These are phyloP conservation scores for Plebejus anna DNA, from an alignment of 2,888 invertebrate genomes.

Conservation along the genomic window DNA sequence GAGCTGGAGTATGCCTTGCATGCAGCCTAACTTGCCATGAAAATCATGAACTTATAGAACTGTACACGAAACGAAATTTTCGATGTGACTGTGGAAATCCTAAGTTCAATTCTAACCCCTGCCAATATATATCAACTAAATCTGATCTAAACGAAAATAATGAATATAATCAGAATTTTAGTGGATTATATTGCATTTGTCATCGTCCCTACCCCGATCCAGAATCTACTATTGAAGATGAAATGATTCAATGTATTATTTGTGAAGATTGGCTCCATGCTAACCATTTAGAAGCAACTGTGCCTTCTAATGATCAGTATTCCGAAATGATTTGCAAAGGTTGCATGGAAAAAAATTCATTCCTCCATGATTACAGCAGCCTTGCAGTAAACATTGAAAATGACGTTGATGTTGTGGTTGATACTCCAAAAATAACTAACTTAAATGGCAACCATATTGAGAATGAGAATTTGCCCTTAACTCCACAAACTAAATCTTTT, in stretches of 20 bases:
- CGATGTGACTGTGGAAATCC: slow-evolving; percentile 96
- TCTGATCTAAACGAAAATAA: slow-evolving; percentile 84
- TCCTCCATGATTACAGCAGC: slow-evolving; percentile 85
- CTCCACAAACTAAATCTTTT: background rate
- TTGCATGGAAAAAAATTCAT: slow-evolving; percentile 88
- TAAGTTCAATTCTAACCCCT: slow-evolving; percentile 84
- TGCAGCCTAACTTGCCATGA: slow-evolving; percentile 97
- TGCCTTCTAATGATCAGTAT: slow-evolving; percentile 81
- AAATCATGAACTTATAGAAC: slow-evolving; percentile 95
- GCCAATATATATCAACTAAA: slow-evolving; percentile 84
- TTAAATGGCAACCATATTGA: slow-evolving; percentile 4
- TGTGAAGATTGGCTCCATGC: slow-evolving; percentile 99
- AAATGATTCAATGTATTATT: slow-evolving; percentile 97
- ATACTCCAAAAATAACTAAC: slow-evolving; percentile 30
- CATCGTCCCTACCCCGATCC: slow-evolving; percentile 96
- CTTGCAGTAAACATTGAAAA: slow-evolving; percentile 60
- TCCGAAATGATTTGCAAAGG: slow-evolving; percentile 90
- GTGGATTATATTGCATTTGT: slow-evolving; percentile 95
- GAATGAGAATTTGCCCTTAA: background rate
- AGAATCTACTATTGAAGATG: slow-evolving; percentile 88
- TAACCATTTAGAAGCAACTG: slow-evolving; percentile 83
- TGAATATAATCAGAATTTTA: slow-evolving; percentile 95
- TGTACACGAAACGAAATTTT: slow-evolving; percentile 97
- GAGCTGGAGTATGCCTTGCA: slow-evolving; percentile 95
- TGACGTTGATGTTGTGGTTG: slow-evolving; percentile 46